Evolutionary conservation across 23 tunicate genomes (phyloP).

Genomic region (Clavelina lepadiformis): DNA sequence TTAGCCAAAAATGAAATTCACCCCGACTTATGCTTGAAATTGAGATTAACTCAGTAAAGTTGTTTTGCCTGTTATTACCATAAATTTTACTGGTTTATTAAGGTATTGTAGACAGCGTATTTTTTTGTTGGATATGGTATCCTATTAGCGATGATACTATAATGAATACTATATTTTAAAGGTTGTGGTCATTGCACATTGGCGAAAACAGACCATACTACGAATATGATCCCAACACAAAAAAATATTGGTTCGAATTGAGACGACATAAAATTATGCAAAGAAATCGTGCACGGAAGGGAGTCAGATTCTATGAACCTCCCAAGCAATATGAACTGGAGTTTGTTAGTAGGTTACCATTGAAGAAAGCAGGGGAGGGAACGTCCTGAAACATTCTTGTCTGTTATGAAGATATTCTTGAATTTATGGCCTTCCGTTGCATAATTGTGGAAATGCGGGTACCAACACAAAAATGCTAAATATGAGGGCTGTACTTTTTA

Average conservation of each 20-base stretch:
- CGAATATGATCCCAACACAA: slow-evolving; percentile 48
- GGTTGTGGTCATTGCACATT: slow-evolving; percentile 73
- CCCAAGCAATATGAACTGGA: slow-evolving; percentile 36
- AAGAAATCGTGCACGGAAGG: slow-evolving; percentile 18
- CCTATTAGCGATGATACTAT: no score
- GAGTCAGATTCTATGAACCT: slow-evolving; percentile 9
- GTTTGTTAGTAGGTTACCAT: slow-evolving; percentile 47
- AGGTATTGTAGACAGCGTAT: no score
- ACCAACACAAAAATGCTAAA: no score
- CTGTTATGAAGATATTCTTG: no score
- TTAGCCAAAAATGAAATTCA: no score
- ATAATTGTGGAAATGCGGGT: no score
- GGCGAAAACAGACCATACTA: slow-evolving; percentile 47
- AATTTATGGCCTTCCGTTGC: no score
- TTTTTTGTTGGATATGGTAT: no score
- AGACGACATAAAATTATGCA: slow-evolving; percentile 4
- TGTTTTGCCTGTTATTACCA: background rate
- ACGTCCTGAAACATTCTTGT: no score
- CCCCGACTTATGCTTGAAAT: background rate
- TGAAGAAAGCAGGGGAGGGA: no score
- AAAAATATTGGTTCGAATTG: slow-evolving; percentile 71
- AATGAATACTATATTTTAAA: slow-evolving; percentile 10
- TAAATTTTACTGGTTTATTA: no score
- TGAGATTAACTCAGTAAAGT: background rate
- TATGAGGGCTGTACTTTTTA: no score